Evolutionary conservation across 2,888 invertebrate genomes (phyloP).

Genomic region (Meganola albula): DNA sequence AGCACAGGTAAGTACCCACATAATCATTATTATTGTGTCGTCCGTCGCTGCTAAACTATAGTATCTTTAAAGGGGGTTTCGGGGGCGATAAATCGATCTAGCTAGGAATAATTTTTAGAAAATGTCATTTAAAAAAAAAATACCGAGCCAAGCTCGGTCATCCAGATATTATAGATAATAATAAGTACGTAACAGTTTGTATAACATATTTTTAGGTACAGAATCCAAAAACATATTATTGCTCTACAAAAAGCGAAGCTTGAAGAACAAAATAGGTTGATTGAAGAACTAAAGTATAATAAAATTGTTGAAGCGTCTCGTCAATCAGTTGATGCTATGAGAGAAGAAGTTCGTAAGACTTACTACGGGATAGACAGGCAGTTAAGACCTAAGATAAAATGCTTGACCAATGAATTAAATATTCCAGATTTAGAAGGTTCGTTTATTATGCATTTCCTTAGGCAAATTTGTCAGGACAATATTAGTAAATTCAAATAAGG

Average conservation of each 20-base stretch:
- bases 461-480: no score
- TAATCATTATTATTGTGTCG: not conserved
- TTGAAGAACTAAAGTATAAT: conserved; percentile 83
- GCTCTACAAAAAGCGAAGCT: conserved; percentile 83
- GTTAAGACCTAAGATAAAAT: conserved; percentile 76
- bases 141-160: no score
- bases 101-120: no score
- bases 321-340: conserved; percentile 75
- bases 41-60: no score
- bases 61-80: no score
- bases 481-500: no score
- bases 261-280: conserved; percentile 83
- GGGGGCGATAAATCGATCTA: no score
- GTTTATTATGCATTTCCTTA: not conserved
- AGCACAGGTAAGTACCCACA: conserved; percentile 49
- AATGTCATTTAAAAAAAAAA: no score
- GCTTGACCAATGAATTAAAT: conserved; percentile 66
- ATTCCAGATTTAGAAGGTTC: conserved; percentile 64
- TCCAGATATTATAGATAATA: no score
- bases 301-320: conserved; percentile 81
- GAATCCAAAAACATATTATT: conserved; percentile 85
- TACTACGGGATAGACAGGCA: conserved; percentile 75
- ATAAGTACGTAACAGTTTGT: no score
- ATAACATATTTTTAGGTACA: conserved; percentile 64
- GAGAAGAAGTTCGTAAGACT: conserved; percentile 76